These are phyloP conservation scores for Amphibalanus amphitrite DNA, from an alignment of 1,140 invertebrate species.

Conservation along the genomic window DNA sequence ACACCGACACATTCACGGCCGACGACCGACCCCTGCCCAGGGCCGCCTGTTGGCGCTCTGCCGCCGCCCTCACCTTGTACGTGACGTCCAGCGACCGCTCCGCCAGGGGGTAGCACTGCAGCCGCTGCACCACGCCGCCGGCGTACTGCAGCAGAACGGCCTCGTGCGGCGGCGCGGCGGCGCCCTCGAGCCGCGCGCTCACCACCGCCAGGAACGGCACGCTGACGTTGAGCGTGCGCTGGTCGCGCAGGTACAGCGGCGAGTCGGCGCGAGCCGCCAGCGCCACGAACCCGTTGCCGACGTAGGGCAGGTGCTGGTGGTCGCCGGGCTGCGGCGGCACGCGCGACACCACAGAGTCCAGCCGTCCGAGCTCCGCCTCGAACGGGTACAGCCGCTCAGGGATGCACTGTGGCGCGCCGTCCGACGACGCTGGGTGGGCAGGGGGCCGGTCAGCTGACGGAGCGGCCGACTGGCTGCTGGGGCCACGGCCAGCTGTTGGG, in stretches of 20 bases:
- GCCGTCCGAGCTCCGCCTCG: background rate
- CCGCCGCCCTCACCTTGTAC: background rate
- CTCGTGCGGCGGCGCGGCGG: background rate
- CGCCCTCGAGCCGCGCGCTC: background rate
- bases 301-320: constrained; percentile 26
- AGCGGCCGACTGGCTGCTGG: too few relatives aligned
- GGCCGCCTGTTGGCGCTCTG: background rate
- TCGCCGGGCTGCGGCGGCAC: constrained; percentile 9
- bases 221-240: constrained; percentile 36
- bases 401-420: background rate
- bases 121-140: background rate
- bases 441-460: background rate
- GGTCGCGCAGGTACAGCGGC: constrained; percentile 46
- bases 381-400: background rate
- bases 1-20: background rate
- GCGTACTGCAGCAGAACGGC: background rate
- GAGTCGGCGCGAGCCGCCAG: constrained; percentile 39
- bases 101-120: background rate
- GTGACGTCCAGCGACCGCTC: background rate
- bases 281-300: constrained; percentile 30
- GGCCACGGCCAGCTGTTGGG: background rate
- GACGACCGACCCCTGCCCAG: background rate
- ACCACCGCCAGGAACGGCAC: background rate
- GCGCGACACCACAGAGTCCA: background rate
- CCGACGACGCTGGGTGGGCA: too few relatives aligned